Evolutionary conservation across 2,888 invertebrate species (phyloP), one percentile per base, ranked within the genome.

Genomic region (Caenorhabditis sp.): DNA sequence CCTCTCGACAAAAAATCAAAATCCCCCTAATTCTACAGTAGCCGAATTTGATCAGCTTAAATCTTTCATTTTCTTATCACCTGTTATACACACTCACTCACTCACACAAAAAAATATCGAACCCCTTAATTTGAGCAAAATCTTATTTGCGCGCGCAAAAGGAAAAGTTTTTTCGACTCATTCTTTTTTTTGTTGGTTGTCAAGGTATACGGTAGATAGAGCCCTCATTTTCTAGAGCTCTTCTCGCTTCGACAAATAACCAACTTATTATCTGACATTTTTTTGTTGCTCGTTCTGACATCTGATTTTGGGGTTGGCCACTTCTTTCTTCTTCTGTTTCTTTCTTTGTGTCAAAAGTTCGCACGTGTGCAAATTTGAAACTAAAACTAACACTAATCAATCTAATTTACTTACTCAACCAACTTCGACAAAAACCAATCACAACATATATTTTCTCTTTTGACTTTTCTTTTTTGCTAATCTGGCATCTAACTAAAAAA

Each of bases 321-420:
- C n/a, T n/a, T n/a, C n/a, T 43, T 43, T 43, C 17, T 43, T 43
- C 43, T 43, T 43, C 17, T 43, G 7, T 17, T 43, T 43, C 14
- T 43, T 3, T 17, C 17, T 43, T 43, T 43, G 17, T 43, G 43
- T 43, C 12, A 43, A 10, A 43, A 5, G 12, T 43, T 43, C 17
- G 43, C 43, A 17, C 43, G 3, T 10, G 17, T 10, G 7, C 20
- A 63, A 62, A 20, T 54, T 54, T 43, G 56, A 43, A 25, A 38
- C 63, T 50, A n/a, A 53, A 25, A 25, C 25, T 52, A 52, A 31
- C 57, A 31, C 20, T 53, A 59, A 65, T 54, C 66, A 67, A 67
- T 60, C 59, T 26, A n/a, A 59, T 60, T 49, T 59, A 17, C 23
- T 20, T 54, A 17, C 21, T 49, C 1, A 25, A 5, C 50, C 20